phyloP scores from a whole-genome alignment of 2,113 vertebrate genomes.

The Pangasianodon hypophthalmus region DNA sequence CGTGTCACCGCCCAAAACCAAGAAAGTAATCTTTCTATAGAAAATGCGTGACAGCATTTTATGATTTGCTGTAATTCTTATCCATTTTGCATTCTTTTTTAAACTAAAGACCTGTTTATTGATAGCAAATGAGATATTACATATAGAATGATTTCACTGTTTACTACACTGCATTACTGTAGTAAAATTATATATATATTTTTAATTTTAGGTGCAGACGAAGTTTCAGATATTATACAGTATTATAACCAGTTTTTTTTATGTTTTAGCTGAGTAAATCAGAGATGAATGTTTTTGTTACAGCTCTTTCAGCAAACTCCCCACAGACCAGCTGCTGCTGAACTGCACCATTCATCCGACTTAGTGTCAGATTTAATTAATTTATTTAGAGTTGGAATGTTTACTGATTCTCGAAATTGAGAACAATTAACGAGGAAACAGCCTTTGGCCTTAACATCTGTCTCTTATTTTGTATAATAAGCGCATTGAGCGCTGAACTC shows the following conservation, averaged over 20 bases:
- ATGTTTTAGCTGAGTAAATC: neutral
- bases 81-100: neutral
- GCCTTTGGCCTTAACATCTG: neutral
- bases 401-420: slow-evolving; percentile 1
- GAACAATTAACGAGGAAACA: neutral
- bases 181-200: neutral
- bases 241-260: neutral
- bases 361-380: neutral
- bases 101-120: neutral
- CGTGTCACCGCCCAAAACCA: neutral
- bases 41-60: neutral
- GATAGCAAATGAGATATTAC: neutral
- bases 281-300: neutral
- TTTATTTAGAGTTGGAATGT: neutral
- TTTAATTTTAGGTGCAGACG: neutral
- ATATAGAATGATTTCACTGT: neutral
- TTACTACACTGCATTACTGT: neutral
- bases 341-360: neutral
- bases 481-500: neutral
- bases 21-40: neutral
- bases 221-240: neutral
- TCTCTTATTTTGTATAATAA: too few relatives aligned
- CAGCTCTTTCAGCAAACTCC: neutral
- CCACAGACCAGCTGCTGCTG: neutral
- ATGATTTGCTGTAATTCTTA: neutral